Evolutionary conservation across 2,797 vertebrate species (phyloP).

Genomic region (Molossus alvarezi): DNA sequence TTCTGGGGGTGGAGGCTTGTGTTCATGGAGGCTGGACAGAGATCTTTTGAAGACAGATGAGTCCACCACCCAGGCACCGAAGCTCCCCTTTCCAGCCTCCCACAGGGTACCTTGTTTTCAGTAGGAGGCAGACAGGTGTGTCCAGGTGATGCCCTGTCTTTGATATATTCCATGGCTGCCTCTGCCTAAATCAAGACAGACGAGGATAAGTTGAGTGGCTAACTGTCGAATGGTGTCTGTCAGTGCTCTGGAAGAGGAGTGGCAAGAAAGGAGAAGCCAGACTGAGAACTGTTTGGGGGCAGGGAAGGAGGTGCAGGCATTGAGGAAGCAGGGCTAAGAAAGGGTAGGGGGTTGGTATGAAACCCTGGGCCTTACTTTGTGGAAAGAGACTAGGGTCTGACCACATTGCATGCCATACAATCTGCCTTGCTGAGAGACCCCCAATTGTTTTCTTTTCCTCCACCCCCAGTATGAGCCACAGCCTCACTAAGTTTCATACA

Average conservation of each 20-base stretch:
- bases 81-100: not conserved
- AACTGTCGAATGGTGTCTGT: not conserved
- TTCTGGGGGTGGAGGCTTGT: not conserved
- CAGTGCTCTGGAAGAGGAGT: not conserved
- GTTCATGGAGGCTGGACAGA: not conserved
- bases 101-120: not conserved
- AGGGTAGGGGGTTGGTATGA: not conserved
- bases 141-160: not conserved
- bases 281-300: too few species aligned
- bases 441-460: not conserved
- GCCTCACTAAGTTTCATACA: not conserved
- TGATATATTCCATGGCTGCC: not conserved
- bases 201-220: not conserved
- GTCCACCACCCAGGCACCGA: not conserved
- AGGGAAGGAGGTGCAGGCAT: not conserved
- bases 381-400: not conserved
- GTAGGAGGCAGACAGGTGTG: not conserved
- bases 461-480: not conserved
- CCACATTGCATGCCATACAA: not conserved
- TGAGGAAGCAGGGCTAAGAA: not conserved
- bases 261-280: not conserved
- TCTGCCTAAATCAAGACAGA: not conserved
- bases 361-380: not conserved
- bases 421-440: not conserved
- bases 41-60: not conserved